phyloP scores from a whole-genome alignment of 2,888 invertebrate species.

The Thysanoteuthis rhombus region DNA sequence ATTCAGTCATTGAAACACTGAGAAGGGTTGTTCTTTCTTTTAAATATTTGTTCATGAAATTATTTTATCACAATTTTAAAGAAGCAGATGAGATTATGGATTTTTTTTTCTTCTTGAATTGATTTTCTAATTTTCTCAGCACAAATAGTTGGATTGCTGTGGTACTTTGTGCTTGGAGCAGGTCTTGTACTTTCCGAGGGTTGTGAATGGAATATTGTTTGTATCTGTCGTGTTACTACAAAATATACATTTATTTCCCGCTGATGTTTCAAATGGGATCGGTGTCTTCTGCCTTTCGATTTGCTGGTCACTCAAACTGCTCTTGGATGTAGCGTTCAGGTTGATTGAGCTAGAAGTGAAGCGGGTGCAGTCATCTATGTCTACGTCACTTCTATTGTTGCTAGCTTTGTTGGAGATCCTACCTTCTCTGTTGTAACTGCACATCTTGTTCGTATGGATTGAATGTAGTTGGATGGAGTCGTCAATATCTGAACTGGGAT shows the following conservation, averaged over 20 bases:
- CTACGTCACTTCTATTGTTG: neutral
- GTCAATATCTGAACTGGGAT: neutral
- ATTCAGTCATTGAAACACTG: too few species aligned
- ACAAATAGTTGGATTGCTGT: neutral
- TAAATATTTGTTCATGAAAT: neutral
- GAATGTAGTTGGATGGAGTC: neutral
- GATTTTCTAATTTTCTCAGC: neutral
- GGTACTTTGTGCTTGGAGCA: neutral
- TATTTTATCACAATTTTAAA: neutral
- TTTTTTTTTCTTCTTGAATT: neutral
- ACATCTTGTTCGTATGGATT: neutral
- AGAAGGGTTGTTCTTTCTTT: too few species aligned
- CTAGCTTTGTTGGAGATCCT: neutral
- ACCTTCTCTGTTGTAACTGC: neutral
- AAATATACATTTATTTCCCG: neutral
- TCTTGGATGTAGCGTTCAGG: neutral
- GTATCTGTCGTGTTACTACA: neutral
- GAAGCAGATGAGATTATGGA: neutral
- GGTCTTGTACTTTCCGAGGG: neutral
- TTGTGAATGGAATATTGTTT: neutral
- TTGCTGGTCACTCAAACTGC: neutral
- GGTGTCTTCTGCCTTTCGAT: neutral
- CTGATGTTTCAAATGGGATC: neutral
- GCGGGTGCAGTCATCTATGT: neutral
- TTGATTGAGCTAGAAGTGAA: neutral